These are phyloP conservation scores for Nymphalis c-album DNA, from an alignment of 2,888 invertebrate species.

Conservation along the genomic window DNA sequence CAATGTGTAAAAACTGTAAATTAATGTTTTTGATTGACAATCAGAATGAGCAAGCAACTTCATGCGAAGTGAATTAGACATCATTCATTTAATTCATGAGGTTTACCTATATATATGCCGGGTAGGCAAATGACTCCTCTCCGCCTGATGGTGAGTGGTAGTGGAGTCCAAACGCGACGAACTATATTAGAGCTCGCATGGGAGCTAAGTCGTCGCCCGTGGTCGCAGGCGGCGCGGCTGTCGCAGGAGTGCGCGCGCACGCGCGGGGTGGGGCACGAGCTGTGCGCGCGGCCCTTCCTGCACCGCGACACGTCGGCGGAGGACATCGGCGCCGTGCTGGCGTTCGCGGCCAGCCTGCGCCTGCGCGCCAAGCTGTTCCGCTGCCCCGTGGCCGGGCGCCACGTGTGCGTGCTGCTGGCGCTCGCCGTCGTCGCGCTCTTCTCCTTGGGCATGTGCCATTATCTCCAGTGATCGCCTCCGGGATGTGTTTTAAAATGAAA, in stretches of 20 bases:
- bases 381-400: constrained; percentile 86
- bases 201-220: no score
- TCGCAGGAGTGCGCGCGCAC: constrained; percentile 86
- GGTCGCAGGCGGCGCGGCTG: constrained; percentile 85
- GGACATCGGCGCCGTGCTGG: constrained; percentile 88
- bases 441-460: constrained; percentile 87
- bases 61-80: no score
- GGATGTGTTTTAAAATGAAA: background rate
- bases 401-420: constrained; percentile 84
- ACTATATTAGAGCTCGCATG: no score
- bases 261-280: constrained; percentile 89
- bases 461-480: constrained; percentile 67
- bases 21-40: no score
- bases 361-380: constrained; percentile 88
- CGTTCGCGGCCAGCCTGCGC: constrained; percentile 88
- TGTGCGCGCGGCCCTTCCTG: constrained; percentile 88
- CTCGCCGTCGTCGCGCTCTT: constrained; percentile 82
- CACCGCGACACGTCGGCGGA: constrained; percentile 89
- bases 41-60: no score
- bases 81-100: no score
- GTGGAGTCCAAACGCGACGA: no score
- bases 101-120: no score
- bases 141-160: no score
- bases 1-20: no score
- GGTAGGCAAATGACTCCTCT: no score